Conservation (phyloP, 2,797 vertebrate genomes). For the Limnodromus scolopaceus region DNA sequence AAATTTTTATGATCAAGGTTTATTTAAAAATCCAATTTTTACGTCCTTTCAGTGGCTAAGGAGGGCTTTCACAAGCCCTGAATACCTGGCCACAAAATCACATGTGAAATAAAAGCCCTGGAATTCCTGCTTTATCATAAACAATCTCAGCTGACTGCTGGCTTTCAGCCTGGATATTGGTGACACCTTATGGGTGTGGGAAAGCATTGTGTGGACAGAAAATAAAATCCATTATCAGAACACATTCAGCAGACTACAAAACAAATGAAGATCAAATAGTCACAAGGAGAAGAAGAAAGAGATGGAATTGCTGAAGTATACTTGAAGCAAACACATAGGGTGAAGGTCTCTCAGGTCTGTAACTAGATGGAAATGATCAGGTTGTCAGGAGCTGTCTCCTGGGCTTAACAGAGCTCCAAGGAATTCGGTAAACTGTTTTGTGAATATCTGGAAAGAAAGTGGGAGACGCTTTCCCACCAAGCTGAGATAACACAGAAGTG, state of each 20-base stretch:
- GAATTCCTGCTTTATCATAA: not conserved
- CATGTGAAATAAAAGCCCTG: not conserved
- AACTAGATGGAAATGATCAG: not conserved
- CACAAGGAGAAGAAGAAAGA: not conserved
- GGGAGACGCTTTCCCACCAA: not conserved
- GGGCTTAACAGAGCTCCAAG: not conserved
- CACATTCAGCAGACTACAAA: not conserved
- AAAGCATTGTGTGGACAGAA: not conserved
- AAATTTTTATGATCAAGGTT: not conserved
- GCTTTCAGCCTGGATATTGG: not conserved
- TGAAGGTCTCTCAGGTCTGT: not conserved
- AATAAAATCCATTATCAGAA: not conserved
- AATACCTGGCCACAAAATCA: not conserved
- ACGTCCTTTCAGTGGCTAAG: not conserved
- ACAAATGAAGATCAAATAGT: not conserved
- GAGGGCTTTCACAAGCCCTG: not conserved
- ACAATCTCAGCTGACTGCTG: not conserved
- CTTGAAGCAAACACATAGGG: not conserved
- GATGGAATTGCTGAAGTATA: not conserved
- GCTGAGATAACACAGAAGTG: conserved; percentile 37
- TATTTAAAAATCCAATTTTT: not conserved
- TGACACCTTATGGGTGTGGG: not conserved
- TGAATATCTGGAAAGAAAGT: not conserved
- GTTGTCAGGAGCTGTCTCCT: not conserved
- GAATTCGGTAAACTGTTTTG: not conserved